phyloP scores from a whole-genome alignment of 2,888 invertebrate genomes.

The Ormyrus thymus region DNA sequence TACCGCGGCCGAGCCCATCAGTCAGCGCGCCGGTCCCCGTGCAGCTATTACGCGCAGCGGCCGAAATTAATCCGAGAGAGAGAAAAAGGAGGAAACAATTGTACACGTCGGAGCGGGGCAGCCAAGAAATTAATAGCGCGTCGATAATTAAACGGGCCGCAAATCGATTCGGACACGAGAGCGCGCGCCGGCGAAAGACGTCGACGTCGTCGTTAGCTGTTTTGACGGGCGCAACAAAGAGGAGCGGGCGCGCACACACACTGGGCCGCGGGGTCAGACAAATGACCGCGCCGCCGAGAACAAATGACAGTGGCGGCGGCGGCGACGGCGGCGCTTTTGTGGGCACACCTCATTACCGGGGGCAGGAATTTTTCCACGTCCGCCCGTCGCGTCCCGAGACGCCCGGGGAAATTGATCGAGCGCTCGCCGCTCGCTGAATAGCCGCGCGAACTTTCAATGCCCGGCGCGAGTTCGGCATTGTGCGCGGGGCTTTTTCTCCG shows the following conservation, averaged over 20 bases:
- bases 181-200: background rate
- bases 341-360: constrained; percentile 70
- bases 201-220: constrained; percentile 61
- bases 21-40: background rate
- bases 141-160: constrained; percentile 52
- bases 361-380: constrained; percentile 71
- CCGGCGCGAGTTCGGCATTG: too few relatives aligned
- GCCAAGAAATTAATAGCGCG: constrained; percentile 41
- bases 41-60: background rate
- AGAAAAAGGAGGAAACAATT: constrained; percentile 21
- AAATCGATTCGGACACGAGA: constrained; percentile 1
- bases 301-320: constrained; percentile 71
- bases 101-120: background rate
- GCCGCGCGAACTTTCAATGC: too few relatives aligned
- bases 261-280: constrained; percentile 62
- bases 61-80: constrained; percentile 13
- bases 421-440: background rate
- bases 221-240: constrained; percentile 70
- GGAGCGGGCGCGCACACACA: constrained; percentile 42
- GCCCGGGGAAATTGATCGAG: constrained; percentile 63
- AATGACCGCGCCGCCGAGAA: constrained; percentile 69
- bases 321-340: constrained; percentile 67
- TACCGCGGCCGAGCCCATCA: background rate
- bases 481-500: too few relatives aligned
- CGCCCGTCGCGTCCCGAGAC: constrained; percentile 57